These are phyloP conservation scores for Linurgus olivaceus DNA, from an alignment of 2,797 vertebrate species.

Conservation along the genomic window DNA sequence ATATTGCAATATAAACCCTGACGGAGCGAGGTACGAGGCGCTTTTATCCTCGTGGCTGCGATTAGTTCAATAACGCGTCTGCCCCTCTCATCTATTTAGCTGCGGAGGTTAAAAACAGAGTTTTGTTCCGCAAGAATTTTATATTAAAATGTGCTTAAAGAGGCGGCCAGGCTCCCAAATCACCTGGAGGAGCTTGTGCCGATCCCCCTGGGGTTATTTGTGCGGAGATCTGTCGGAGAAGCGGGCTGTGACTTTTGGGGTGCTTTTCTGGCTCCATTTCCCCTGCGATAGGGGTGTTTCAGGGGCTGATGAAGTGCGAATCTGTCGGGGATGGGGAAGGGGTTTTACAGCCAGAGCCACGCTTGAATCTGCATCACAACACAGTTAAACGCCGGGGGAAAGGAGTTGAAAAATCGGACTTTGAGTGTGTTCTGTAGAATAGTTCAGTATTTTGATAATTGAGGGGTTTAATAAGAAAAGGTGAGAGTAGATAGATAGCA, in stretches of 20 bases:
- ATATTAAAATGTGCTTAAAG: not conserved
- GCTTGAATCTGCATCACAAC: not conserved
- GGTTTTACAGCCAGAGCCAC: not conserved
- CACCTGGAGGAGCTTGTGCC: not conserved
- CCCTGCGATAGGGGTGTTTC: not conserved
- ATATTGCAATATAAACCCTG: not conserved
- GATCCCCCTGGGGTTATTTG: not conserved
- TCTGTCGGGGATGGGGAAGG: not conserved
- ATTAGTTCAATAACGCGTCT: not conserved
- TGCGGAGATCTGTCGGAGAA: not conserved
- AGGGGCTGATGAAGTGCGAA: not conserved
- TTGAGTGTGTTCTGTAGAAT: not conserved
- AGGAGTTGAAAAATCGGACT: not conserved
- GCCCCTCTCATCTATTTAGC: not conserved
- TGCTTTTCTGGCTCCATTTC: not conserved
- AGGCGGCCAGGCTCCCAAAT: not conserved
- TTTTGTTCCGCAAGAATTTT: not conserved
- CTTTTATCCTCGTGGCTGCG: not conserved
- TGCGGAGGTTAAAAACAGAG: not conserved
- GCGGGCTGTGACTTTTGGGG: not conserved
- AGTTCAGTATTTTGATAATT: not conserved
- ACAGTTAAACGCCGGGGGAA: not conserved
- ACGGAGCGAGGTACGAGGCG: fast-evolving
- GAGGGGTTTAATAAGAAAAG: not conserved
- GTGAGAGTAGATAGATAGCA: not conserved